phyloP scores from a whole-genome alignment of 2,888 invertebrate genomes.

The Catotricha subobsoleta region DNA sequence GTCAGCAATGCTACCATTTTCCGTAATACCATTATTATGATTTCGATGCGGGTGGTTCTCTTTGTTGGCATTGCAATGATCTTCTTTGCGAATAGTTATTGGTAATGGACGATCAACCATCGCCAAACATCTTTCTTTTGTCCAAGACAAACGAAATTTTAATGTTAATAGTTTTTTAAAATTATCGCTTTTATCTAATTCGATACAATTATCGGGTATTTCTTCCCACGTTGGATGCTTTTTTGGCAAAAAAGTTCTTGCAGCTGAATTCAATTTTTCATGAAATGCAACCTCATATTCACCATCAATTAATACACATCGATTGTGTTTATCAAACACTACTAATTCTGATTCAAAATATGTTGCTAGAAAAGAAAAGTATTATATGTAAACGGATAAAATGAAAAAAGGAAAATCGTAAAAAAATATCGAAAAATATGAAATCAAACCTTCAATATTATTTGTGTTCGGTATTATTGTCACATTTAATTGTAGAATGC shows the following conservation, averaged over 20 bases:
- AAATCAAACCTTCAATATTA: no score
- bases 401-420: neutral
- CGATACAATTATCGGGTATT: conserved; percentile 38
- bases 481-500: conserved; percentile 60
- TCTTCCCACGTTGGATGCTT: conserved; percentile 52
- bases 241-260: conserved; percentile 40
- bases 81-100: conserved; percentile 4
- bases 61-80: conserved; percentile 12
- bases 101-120: conserved; percentile 6
- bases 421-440: no score
- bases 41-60: neutral
- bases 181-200: conserved; percentile 39
- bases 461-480: conserved; percentile 25
- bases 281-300: conserved; percentile 78
- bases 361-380: no score
- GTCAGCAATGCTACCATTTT: neutral
- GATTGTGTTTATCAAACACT: conserved; percentile 76
- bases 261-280: conserved; percentile 35
- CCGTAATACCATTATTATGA: neutral
- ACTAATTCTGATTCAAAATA: conserved; percentile 48
- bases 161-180: conserved; percentile 65
- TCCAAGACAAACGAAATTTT: conserved; percentile 74
- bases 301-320: conserved; percentile 71
- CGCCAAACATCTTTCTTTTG: conserved; percentile 34
- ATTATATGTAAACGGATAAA: no score